A percentile compares a stretch with the other conserved stretches of the same genome.
These are phyloP conservation scores for Botia kubotai DNA, from an alignment of 2,797 vertebrate species.

Conservation along the genomic window DNA sequence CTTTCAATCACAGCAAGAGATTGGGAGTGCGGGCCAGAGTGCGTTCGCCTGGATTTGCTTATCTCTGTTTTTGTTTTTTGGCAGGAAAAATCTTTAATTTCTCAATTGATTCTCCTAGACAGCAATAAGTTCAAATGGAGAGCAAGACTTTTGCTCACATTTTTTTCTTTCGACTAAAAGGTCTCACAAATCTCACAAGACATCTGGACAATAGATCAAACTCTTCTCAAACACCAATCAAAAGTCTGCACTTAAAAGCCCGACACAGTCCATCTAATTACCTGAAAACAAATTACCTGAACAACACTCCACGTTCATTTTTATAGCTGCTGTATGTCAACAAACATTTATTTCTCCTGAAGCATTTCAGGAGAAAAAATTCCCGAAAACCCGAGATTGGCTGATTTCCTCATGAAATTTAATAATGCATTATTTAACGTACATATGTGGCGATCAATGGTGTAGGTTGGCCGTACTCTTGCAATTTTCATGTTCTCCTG, in stretches of 20 bases:
- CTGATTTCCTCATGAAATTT: conserved; percentile 12
- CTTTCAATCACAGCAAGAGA: conserved; percentile 46
- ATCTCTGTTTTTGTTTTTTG: background rate
- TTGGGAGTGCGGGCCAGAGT: background rate
- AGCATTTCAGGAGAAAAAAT: conserved; percentile 5
- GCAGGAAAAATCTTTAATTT: background rate
- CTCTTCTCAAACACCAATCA: background rate
- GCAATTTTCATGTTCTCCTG: conserved; percentile 30
- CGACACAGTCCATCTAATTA: background rate
- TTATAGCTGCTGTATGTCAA: background rate
- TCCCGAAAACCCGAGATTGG: background rate
- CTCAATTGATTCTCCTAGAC: too few relatives aligned
- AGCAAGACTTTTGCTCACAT: too few relatives aligned
- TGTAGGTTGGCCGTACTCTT: background rate
- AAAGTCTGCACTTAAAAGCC: background rate
- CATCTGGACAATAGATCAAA: background rate
- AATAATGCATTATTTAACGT: conserved; percentile 39
- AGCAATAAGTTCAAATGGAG: background rate
- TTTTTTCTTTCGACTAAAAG: too few relatives aligned
- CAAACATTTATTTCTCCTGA: background rate
- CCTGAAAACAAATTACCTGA: background rate
- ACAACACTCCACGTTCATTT: background rate
- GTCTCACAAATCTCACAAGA: background rate
- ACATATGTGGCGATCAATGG: conserved; percentile 35
- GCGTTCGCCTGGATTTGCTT: background rate